Conservation (phyloP, 2,888 invertebrate genomes). For the Euplexia lucipara region DNA sequence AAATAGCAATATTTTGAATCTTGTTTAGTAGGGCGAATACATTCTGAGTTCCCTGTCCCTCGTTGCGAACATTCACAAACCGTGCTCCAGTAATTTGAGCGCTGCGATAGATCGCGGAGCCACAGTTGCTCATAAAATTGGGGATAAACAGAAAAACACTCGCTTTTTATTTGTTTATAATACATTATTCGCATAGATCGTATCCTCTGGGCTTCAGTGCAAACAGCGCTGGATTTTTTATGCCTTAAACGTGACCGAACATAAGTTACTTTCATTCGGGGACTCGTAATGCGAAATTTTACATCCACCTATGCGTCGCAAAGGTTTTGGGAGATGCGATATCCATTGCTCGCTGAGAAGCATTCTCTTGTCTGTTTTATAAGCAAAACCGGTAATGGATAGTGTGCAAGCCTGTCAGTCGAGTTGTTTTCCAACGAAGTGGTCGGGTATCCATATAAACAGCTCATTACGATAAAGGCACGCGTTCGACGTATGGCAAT, state of each 20-base stretch:
- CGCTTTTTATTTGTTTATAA: constrained; percentile 75
- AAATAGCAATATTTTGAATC: not conserved
- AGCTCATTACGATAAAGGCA: constrained; percentile 75
- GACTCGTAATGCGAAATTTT: constrained; percentile 42
- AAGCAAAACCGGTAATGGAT: constrained; percentile 21
- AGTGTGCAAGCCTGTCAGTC: not conserved
- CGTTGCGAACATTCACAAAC: constrained; percentile 30
- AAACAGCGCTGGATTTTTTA: constrained; percentile 75
- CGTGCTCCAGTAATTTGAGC: constrained; percentile 35
- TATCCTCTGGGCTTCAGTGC: constrained; percentile 65
- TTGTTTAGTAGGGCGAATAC: not conserved
- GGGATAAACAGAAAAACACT: constrained; percentile 72
- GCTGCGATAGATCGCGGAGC: constrained; percentile 50
- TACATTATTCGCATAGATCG: constrained; percentile 73
- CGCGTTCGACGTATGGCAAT: constrained; percentile 71
- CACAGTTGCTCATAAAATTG: constrained; percentile 63
- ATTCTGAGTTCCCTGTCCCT: constrained; percentile 6
- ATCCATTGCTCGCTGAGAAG: constrained; percentile 23
- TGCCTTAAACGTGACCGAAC: constrained; percentile 73
- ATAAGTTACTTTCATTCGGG: constrained; percentile 72
- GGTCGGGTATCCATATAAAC: constrained; percentile 68
- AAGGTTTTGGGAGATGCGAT: not conserved
- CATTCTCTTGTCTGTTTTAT: not conserved
- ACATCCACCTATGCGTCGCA: not conserved
- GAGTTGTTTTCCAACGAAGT: not conserved